phyloP scores from a whole-genome alignment of 2,888 invertebrate species.

The Allophyes oxyacanthae region DNA sequence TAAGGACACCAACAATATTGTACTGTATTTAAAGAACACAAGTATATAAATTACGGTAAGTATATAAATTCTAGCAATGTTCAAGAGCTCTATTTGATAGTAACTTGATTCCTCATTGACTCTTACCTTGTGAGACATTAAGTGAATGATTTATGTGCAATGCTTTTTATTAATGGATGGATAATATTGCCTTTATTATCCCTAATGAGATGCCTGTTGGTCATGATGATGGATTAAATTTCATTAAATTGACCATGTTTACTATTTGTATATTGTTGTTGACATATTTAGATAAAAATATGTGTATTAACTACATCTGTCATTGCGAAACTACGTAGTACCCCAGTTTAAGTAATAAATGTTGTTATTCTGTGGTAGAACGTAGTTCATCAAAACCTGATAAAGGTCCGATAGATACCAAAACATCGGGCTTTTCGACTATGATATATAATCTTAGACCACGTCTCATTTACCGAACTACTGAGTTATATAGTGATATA shows the following conservation, averaged over 20 bases:
- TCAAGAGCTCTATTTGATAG: conserved; percentile 3
- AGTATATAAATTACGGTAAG: conserved; percentile 17
- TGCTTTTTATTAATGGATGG: conserved; percentile 9
- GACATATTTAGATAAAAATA: too few relatives aligned
- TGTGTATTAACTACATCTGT: too few relatives aligned
- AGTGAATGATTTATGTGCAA: conserved; percentile 27
- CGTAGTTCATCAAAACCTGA: too few relatives aligned
- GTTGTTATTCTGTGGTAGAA: too few relatives aligned
- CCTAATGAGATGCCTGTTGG: conserved; percentile 7
- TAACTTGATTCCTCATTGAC: conserved; percentile 35
- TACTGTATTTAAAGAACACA: neutral
- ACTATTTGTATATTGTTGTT: too few relatives aligned
- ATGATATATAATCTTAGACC: too few relatives aligned
- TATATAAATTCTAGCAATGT: neutral
- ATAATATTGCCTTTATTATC: conserved; percentile 17
- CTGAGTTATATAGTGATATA: too few relatives aligned
- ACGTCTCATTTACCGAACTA: too few relatives aligned
- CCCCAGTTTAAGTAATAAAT: too few relatives aligned
- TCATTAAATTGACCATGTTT: conserved; percentile 5
- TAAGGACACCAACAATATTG: neutral
- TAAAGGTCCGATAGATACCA: too few relatives aligned
- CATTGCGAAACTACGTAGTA: too few relatives aligned
- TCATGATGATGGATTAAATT: conserved; percentile 21
- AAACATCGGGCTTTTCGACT: too few relatives aligned
- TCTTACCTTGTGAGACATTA: neutral